Base-by-base conservation (phyloP, 1,140 invertebrate species). In the Callitettix versicolor region DNA sequence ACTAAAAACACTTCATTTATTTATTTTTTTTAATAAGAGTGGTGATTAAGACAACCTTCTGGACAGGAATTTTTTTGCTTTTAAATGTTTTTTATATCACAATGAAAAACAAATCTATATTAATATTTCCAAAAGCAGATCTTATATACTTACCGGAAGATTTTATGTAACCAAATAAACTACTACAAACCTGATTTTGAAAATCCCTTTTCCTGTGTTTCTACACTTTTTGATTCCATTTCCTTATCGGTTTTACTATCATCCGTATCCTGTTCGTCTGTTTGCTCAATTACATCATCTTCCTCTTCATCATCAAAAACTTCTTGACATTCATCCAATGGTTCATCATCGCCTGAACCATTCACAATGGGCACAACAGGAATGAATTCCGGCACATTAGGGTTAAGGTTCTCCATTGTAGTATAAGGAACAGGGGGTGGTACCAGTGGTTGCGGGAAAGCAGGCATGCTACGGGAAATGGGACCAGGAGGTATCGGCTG, bases 351-450 rank as follows among this genome's bases (percentile, higher is more conserved):
- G 6, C 44, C 55, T 3, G 26, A 14, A 34, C 49, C 49, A 21
- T 53, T 53, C 9, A 24, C n/a, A 1, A 14, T 24, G 9, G 53
- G 43, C 1, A 53, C 47, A 24, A 62, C 58, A 1, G 88, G 88
- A 55, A 91, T 73, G 69, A 91, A 91, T 71, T 90, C 87, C 14
- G 88, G 85, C 17, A 91, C 88, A 71, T 91, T 80, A 4, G 86
- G 86, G 73, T 92, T 91, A 40, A 93, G 73, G 58, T 74, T 77
- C 17, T 84, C 81, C 22, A 63, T 63, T 17, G 33, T 22, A 12
- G 42, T 53, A 26, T 53, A 58, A 1, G 60, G 50, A 11, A 53
- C 17, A 12, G 57, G 53, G 11, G 58, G 58, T 14, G 57, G 53
- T 2, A 59, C 34, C 17, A 21, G 24, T 1, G 58, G 60, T 22